Base-by-base conservation (phyloP, 2,797 vertebrate species). In the Xiphophorus birchmanni region DNA sequence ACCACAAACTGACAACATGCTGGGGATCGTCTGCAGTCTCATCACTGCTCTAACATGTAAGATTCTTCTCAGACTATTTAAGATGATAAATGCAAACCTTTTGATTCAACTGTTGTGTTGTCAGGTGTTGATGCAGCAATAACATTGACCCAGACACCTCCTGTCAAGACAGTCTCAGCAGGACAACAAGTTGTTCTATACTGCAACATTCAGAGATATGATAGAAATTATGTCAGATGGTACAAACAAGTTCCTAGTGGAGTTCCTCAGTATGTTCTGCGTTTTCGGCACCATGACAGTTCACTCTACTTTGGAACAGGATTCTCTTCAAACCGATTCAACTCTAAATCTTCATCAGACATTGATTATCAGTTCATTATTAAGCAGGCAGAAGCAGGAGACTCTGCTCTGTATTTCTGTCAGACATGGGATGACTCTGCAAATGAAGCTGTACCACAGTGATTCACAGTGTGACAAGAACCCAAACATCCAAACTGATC, bases 271-370 rank as follows among this genome's bases (percentile, higher is more conserved):
- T 84, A 26, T 78, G 75, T 89, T 4, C 60, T 88, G 2, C 1
- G 0, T 0, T 79, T 84, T 37, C 0, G 0, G 0, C 0, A 74
- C 37, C 0, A 0, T 1, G 0, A 0, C 0, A 75, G 60, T 13
- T 44, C 76, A 54, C 79, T 13, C 7, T 0, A 0, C 3, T 88
- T 65, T 60, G 84, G 82, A 54, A 13, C 77, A 79, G 50, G 79
- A 80, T 84, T 90, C 82, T 82, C 88, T 5, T 85, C 76, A 1
- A 54, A 79, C 15, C 1, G 29, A 40, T 87, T 89, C 76, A 81
- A 83, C 69, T 87, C 79, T 52, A 80, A 65, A 81, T 5, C 79
- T 5, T 21, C 50, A 76, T 85, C 91, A 81, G 1, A 18, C 4
- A 77, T 73, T 73, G 76, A 92, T 54, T 88, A 77, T 3, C 75